These are phyloP conservation scores for Neria commutata DNA, from an alignment of 2,888 invertebrate species.

Conservation along the genomic window DNA sequence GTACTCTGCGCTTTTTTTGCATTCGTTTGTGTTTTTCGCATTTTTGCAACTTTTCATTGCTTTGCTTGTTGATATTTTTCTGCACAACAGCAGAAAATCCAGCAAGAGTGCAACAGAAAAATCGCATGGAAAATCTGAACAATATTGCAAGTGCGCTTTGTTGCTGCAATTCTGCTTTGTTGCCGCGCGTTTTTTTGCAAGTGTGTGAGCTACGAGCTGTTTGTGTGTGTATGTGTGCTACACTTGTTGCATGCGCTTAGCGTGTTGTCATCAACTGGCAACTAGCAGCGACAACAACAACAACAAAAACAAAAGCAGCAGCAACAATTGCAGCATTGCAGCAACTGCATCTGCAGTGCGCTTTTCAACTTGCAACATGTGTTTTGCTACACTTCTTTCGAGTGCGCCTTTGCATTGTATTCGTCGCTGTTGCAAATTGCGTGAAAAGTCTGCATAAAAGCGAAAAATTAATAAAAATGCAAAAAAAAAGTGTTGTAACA, in stretches of 20 bases:
- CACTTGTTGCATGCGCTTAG: neutral
- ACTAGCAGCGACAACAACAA: neutral
- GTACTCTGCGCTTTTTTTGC: too few species aligned
- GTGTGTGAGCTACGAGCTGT: neutral
- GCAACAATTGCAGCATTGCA: too few species aligned
- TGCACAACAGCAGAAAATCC: neutral
- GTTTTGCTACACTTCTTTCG: too few species aligned
- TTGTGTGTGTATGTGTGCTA: too few species aligned
- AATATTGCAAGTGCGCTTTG: neutral
- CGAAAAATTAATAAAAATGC: slow-evolving; percentile 17
- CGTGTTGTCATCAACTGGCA: neutral
- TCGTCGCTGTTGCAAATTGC: slow-evolving; percentile 14
- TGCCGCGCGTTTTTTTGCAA: neutral
- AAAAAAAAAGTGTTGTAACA: neutral
- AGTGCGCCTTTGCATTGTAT: too few species aligned
- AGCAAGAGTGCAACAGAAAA: too few species aligned
- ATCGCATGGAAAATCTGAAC: slow-evolving; percentile 14
- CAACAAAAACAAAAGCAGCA: too few species aligned
- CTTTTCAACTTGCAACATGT: too few species aligned
- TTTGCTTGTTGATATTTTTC: slow-evolving; percentile 1
- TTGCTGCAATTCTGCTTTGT: neutral
- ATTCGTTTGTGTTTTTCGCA: neutral
- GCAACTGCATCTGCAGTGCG: too few species aligned
- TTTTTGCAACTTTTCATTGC: neutral
- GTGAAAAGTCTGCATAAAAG: slow-evolving; percentile 4